Percentiles rank a stretch among this genome's conserved stretches.
Conservation (phyloP, 2,113 vertebrate genomes). For the Hydropotes inermis region DNA sequence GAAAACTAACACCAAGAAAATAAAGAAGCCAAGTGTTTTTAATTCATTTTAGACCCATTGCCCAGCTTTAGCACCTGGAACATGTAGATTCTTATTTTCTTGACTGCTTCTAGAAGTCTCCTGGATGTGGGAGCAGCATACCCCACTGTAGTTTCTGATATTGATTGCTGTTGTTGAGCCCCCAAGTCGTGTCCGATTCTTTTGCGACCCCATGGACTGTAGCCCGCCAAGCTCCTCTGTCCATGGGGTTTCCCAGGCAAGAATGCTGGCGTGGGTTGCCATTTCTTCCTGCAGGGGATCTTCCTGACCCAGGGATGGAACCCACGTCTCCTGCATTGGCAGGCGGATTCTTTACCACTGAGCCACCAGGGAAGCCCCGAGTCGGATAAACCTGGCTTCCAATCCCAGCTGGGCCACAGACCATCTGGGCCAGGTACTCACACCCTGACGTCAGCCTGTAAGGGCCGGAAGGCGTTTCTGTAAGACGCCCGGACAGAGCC, state of each 20-base stretch:
- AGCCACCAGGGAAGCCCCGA: background rate
- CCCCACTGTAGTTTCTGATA: background rate
- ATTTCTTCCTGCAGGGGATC: background rate
- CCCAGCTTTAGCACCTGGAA: background rate
- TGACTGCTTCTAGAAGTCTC: conserved; percentile 17
- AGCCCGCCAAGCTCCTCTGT: background rate
- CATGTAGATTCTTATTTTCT: conserved; percentile 38
- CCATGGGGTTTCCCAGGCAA: background rate
- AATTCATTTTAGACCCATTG: background rate
- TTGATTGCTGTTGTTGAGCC: background rate
- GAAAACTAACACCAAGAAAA: conserved; percentile 40
- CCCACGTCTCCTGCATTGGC: background rate
- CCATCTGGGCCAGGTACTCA: background rate
- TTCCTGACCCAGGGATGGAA: background rate
- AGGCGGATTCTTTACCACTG: background rate
- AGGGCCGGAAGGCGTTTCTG: background rate
- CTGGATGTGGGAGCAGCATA: background rate
- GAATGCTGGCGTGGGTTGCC: background rate
- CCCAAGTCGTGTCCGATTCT: background rate
- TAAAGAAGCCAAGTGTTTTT: background rate
- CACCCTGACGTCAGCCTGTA: background rate
- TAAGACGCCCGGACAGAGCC: background rate
- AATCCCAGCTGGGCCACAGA: background rate
- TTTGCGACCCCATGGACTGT: background rate
- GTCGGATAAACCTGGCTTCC: background rate